Conservation (phyloP, 2,888 invertebrate genomes). For the Rhamphomyia laevipes region DNA sequence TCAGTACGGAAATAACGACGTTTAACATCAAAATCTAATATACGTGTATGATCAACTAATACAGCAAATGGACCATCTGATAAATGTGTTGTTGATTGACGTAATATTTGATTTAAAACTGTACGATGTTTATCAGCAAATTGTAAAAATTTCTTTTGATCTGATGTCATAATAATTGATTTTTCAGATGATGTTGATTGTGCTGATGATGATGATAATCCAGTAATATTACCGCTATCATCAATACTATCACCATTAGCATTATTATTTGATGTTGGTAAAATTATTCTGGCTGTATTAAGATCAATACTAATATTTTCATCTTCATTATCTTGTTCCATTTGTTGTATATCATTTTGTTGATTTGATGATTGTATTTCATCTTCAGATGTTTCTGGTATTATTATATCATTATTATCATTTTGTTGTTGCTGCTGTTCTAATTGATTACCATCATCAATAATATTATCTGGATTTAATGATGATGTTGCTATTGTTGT, state of each 20-base stretch:
- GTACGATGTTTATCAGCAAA: conserved; percentile 83
- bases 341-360: background rate
- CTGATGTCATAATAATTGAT: conserved; percentile 28
- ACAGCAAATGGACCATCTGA: conserved; percentile 82
- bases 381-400: background rate
- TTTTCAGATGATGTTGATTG: conserved; percentile 1
- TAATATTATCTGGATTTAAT: background rate
- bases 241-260: conserved; percentile 3
- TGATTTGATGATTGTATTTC: background rate
- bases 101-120: conserved; percentile 77
- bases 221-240: background rate
- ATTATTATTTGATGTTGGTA: background rate
- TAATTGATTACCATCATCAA: background rate
- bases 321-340: conserved; percentile 5
- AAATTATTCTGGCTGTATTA: background rate
- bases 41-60: conserved; percentile 73
- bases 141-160: conserved; percentile 53
- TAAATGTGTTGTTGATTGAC: conserved; percentile 65
- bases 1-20: conserved; percentile 78
- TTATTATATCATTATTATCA: conserved; percentile 1
- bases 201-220: background rate
- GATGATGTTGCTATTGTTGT: conserved; percentile 2
- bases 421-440: background rate
- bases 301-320: background rate
- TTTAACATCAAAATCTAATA: conserved; percentile 84